A percentile compares a stretch with the other conserved stretches of the same genome.
phyloP scores from a whole-genome alignment of 2,888 invertebrate species.

The Eilema depressum region DNA sequence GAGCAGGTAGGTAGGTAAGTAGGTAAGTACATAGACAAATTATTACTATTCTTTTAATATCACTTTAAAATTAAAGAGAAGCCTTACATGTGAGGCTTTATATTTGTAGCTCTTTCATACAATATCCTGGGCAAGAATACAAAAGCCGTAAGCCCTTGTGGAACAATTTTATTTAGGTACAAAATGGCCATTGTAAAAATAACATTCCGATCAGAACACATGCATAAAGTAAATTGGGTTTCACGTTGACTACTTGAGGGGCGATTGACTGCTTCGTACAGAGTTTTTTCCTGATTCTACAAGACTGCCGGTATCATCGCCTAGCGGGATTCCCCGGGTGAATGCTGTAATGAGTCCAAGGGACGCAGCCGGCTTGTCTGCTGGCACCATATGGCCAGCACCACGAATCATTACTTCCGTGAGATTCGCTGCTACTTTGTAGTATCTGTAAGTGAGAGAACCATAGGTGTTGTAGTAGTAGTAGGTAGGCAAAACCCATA shows the following conservation, averaged over 20 bases:
- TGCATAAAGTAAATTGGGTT: slow-evolving; percentile 19
- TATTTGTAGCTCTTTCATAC: neutral
- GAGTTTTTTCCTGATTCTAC: slow-evolving; percentile 71
- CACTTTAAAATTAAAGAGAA: neutral
- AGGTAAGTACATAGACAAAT: too few relatives aligned
- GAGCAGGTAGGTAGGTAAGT: too few relatives aligned
- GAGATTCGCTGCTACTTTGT: slow-evolving; percentile 85
- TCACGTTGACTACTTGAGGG: slow-evolving; percentile 39
- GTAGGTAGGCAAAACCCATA: too few relatives aligned
- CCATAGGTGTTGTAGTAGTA: neutral
- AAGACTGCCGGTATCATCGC: slow-evolving; percentile 70
- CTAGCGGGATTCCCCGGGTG: slow-evolving; percentile 75
- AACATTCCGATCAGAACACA: slow-evolving; percentile 34
- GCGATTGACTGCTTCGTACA: slow-evolving; percentile 62
- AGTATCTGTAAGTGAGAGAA: slow-evolving; percentile 75
- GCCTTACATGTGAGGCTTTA: neutral
- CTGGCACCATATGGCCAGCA: slow-evolving; percentile 90
- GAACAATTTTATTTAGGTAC: slow-evolving; percentile 28
- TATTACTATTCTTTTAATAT: neutral
- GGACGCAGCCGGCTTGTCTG: slow-evolving; percentile 87
- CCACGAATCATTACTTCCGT: slow-evolving; percentile 88
- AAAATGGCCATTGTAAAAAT: slow-evolving; percentile 22
- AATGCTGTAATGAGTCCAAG: slow-evolving; percentile 88
- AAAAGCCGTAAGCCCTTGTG: neutral
- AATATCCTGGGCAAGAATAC: neutral